Evolutionary conservation across 2,888 invertebrate genomes (phyloP), one percentile per base, ranked within the genome.

Genomic region (Platycheirus rosarum): DNA sequence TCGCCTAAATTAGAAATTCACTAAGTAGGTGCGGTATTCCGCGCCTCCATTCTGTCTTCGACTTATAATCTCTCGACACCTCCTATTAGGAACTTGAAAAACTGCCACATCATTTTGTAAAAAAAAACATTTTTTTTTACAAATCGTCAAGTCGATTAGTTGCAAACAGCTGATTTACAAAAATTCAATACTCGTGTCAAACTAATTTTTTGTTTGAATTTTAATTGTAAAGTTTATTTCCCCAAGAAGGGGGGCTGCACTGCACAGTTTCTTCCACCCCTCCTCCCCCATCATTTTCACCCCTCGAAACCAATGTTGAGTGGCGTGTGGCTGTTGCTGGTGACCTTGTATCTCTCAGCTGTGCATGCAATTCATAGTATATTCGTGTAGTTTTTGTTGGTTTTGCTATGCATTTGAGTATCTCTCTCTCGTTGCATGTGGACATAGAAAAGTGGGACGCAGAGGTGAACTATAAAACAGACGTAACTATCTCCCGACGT

Each of bases 341-440:
- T 63, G 73, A 73, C 63, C 63, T 73, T 63, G 70, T 70, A 49
- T 53, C 55, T 70, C 60, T 70, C 73, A 63, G 63, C 63, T 63
- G 63, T 73, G 53, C 63, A 55, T 73, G 44, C 73, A 73, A 73
- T 55, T 73, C 16, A 63, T 44, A n/a, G n/a, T n/a, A n/a, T n/a
- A n/a, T n/a, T n/a, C n/a, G n/a, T n/a, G n/a, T n/a, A 14, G 20
- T 18, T 44, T 18, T 51, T 62, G 40, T 49, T 71, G 32, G 5
- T 14, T 13, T 70, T 60, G n/a, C n/a, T 29, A 18, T 20, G 37
- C 8, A 32, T 32, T 40, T 18, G 2, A 8, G 7, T 44, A 8
- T 16, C 18, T 8, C 26, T 32, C 18, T 53, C 29, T 23, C 4
- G 6, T 44, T 44, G 13, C 42, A 55, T 73, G 16, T 53, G 32